phyloP scores from a whole-genome alignment of 2,113 vertebrate genomes.

The Psittacara wagleri region DNA sequence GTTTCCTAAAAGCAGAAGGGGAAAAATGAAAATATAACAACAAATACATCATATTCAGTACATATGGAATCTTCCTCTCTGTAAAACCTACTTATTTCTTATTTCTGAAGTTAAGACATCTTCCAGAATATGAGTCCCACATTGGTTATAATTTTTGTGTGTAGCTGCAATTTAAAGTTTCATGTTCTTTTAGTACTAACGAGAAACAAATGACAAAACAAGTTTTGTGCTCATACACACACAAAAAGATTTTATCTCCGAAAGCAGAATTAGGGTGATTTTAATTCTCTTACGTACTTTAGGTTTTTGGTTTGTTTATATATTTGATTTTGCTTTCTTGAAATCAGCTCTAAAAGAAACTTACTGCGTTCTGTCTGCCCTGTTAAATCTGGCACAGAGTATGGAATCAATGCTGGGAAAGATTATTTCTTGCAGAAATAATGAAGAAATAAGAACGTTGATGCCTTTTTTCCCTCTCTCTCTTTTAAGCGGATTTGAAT shows the following conservation, averaged over 20 bases:
- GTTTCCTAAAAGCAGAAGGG: background rate
- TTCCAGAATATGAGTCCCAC: background rate
- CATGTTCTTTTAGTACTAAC: background rate
- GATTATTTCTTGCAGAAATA: constrained; percentile 23
- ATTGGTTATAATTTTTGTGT: background rate
- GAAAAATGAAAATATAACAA: background rate
- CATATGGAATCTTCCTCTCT: background rate
- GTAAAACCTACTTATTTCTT: background rate
- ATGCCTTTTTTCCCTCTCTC: background rate
- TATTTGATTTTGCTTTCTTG: background rate
- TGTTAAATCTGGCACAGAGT: background rate
- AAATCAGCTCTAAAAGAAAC: background rate
- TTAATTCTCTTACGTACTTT: background rate
- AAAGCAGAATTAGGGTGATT: background rate
- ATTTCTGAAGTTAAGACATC: background rate
- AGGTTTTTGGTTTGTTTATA: background rate
- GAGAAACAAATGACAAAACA: background rate
- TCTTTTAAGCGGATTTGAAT: constrained; percentile 41
- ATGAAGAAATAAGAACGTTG: constrained; percentile 10
- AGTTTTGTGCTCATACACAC: background rate
- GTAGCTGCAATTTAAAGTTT: background rate
- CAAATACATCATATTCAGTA: background rate
- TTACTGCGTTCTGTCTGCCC: background rate
- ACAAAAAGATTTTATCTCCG: background rate
- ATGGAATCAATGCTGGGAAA: constrained; percentile 12